A percentile compares a stretch with the other conserved stretches of the same genome.
Conservation (phyloP, 2,888 invertebrate species). For the Flexamia atlantica region DNA sequence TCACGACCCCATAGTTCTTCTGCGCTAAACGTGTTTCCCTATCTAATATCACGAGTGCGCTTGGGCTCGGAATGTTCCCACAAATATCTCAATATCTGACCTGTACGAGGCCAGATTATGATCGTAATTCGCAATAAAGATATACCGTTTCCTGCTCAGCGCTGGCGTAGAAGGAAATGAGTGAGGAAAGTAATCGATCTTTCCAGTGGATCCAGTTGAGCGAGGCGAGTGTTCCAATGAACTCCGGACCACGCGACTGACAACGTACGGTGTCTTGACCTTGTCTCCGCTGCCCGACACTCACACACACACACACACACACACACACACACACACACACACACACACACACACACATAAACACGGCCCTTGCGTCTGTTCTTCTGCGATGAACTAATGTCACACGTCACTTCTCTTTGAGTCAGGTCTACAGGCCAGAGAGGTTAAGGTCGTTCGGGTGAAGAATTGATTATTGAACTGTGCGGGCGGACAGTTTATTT, state of each 20-base stretch:
- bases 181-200: constrained; percentile 32
- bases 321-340: constrained; percentile 37
- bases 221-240: constrained; percentile 4
- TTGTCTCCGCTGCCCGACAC: constrained; percentile 13
- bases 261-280: constrained; percentile 43
- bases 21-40: not conserved
- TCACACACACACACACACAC: constrained; percentile 32
- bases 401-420: not conserved
- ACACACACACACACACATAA: constrained; percentile 41
- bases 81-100: constrained; percentile 34
- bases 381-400: too few relatives aligned
- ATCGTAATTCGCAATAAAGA: constrained; percentile 21
- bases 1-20: not conserved
- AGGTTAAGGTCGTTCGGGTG: not conserved
- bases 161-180: constrained; percentile 30
- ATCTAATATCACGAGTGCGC: constrained; percentile 22
- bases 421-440: constrained; percentile 12
- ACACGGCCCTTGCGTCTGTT: too few relatives aligned
- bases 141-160: constrained; percentile 28
- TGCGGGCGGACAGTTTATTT: too few relatives aligned
- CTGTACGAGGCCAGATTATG: not conserved
- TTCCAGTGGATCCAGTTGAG: constrained; percentile 7
- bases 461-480: not conserved
- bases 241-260: constrained; percentile 16
- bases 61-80: constrained; percentile 14